Evolutionary conservation across 2,888 invertebrate species (phyloP), one percentile per base, ranked within the genome.

Genomic region (Ariolimax columbianus): DNA sequence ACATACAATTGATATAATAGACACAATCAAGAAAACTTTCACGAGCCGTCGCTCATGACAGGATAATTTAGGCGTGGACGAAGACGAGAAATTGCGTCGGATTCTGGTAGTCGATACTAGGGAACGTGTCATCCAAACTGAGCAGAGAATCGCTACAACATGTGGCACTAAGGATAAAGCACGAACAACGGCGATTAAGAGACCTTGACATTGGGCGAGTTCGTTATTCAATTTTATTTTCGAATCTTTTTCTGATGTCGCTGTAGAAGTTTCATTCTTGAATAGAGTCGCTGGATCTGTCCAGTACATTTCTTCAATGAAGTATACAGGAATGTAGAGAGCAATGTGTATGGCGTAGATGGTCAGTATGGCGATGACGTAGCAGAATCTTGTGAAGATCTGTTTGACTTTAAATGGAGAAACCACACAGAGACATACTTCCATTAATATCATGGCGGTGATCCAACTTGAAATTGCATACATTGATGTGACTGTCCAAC

Each of bases 361-460:
- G 26, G 30, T 63, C 36, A 75, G 3, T 26, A 75, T 73, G 4
- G 33, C 43, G 17, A 73, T n/a, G n/a, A 63, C 40, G 11, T 59
- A 82, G 43, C 82, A 59, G 6, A 38, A 38, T 33, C 75, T n/a
- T 11, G 82, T 82, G 59, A 82, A 82, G 55, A 75, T 36, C 38
- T 78, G 63, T 38, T 78, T 78, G 11, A 82, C 82, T 19, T 63
- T 55, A 30, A 82, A 82, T 0, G 82, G 82, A 33, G 30, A 82
- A 7, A 75, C 75, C 9, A 82, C 82, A 59, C 82, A 82, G 33
- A 82, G 17, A 40, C 82, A 82, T 73, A 75, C 59, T 70, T 82
- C 82, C 0, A 82, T n/a, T 23, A 63, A 19, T 33, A 82, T 59
- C 30, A 63, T 14, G 14, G 82, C 70, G 0, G 82, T 82, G 38